phyloP scores from a whole-genome alignment of 2,113 vertebrate genomes.

The Petroica traversi region DNA sequence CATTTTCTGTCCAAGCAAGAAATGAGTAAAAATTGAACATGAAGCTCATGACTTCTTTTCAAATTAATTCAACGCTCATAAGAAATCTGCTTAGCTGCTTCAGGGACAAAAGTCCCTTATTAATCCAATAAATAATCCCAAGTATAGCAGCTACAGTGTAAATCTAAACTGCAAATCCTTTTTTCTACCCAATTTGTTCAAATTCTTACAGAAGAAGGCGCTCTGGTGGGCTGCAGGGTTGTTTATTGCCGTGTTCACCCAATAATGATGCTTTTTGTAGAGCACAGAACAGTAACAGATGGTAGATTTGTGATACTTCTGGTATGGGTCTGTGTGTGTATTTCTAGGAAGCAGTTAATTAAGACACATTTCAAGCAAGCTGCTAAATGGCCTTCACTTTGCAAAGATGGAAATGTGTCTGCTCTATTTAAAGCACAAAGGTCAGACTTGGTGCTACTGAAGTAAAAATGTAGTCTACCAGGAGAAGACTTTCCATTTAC shows the following conservation, averaged over 20 bases:
- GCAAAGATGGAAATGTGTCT: neutral
- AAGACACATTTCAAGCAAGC: conserved; percentile 26
- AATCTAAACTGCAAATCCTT: neutral
- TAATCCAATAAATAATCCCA: neutral
- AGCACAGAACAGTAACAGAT: neutral
- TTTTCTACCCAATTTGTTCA: neutral
- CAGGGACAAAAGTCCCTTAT: neutral
- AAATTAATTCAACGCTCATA: neutral
- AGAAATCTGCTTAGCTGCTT: neutral
- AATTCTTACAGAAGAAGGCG: neutral
- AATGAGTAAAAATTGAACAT: neutral
- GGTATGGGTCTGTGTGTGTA: neutral
- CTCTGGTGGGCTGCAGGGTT: neutral
- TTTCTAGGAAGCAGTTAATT: conserved; percentile 30
- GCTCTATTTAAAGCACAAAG: neutral
- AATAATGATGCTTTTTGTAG: neutral
- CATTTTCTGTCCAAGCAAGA: neutral
- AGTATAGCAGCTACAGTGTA: neutral
- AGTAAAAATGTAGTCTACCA: neutral
- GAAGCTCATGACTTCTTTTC: neutral
- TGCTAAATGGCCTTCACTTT: conserved; percentile 11
- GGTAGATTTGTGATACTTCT: neutral
- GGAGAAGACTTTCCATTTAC: neutral
- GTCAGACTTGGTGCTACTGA: neutral
- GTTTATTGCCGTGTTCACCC: neutral